A percentile compares a stretch with the other conserved stretches of the same genome.
Conservation (phyloP, 2,797 vertebrate genomes). For the Smutsia gigantea region DNA sequence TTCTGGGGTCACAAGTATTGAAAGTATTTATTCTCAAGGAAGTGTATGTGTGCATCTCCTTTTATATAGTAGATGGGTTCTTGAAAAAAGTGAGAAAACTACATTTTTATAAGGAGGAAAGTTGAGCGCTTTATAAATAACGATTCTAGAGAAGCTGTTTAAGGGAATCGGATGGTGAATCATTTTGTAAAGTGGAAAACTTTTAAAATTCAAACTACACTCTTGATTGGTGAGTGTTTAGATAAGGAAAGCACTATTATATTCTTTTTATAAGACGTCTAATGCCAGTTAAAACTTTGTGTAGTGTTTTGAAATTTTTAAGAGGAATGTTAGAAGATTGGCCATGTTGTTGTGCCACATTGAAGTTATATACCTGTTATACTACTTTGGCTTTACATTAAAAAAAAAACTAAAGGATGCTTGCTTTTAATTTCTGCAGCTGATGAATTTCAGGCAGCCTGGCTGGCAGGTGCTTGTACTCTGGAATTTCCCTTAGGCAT, state of each 20-base stretch:
- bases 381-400: slow-evolving; percentile 48
- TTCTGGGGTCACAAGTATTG: slow-evolving; percentile 64
- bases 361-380: not conserved
- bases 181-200: slow-evolving; percentile 54
- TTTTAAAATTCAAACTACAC: slow-evolving; percentile 34
- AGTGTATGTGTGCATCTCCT: slow-evolving; percentile 31
- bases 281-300: not conserved
- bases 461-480: slow-evolving; percentile 40
- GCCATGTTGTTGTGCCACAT: not conserved
- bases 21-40: slow-evolving; percentile 64
- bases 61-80: slow-evolving; percentile 40
- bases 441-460: slow-evolving; percentile 49
- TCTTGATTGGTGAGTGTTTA: slow-evolving; percentile 28
- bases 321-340: slow-evolving; percentile 22
- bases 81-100: slow-evolving; percentile 42
- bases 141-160: slow-evolving; percentile 47
- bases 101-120: slow-evolving; percentile 64
- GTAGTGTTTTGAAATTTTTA: slow-evolving; percentile 29
- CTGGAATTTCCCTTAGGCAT: slow-evolving; percentile 57
- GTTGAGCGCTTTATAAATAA: slow-evolving; percentile 44
- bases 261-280: slow-evolving; percentile 2
- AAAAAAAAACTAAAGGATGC: slow-evolving; percentile 42
- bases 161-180: slow-evolving; percentile 10
- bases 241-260: slow-evolving; percentile 30
- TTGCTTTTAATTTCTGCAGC: slow-evolving; percentile 32